Base-by-base conservation (phyloP, 2,888 invertebrate genomes). In the Nebria brevicollis region DNA sequence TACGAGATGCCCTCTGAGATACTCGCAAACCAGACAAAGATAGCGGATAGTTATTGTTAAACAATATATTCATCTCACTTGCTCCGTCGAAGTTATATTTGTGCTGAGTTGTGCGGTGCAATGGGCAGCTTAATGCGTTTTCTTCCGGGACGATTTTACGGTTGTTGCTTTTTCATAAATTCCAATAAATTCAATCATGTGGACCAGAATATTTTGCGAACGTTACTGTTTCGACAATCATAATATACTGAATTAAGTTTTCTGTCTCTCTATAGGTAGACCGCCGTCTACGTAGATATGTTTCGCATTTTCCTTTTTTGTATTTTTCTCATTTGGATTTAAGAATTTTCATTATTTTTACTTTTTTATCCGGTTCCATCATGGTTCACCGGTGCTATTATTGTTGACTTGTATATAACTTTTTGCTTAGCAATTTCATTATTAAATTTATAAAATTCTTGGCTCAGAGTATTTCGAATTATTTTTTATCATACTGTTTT, bases 131-230 rank as follows among this genome's bases (percentile, higher is more conserved):
- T 79, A 79, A 79, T 79, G 79, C 75, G 74, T 66, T 68, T 65
- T 34, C 54, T 8, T n/a, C 73, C 15, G 41, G 15, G 41, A 34
- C 11, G 26, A 20, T 70, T 79, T 79, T 54, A 79, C 74, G 79
- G 65, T 66, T 74, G 79, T 79, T 79, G 79, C 79, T 73, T 78
- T 78, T 73, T 78, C 77, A 79, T 79, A 79, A 79, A 79, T 79
- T 79, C 66, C 73, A 79, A 79, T 54, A 54, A 54, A 54, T 79
- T 68, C 42, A 34, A 73, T 73, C 70, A 26, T 70, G 34, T 34
- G 70, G 20, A 70, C 25, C 25, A 8, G 70, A 70, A 70, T 70
- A 70, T 70, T 54, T 54, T 70, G 70, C 70, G 20, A 4, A 70
- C 34, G 26, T 70, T 26, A 70, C 34, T 34, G 34, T n/a, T 54